A percentile compares a stretch with the other conserved stretches of the same genome.
Evolutionary conservation across 2,888 invertebrate species (phyloP).

Genomic region (Oegoconia quadripuncta): DNA sequence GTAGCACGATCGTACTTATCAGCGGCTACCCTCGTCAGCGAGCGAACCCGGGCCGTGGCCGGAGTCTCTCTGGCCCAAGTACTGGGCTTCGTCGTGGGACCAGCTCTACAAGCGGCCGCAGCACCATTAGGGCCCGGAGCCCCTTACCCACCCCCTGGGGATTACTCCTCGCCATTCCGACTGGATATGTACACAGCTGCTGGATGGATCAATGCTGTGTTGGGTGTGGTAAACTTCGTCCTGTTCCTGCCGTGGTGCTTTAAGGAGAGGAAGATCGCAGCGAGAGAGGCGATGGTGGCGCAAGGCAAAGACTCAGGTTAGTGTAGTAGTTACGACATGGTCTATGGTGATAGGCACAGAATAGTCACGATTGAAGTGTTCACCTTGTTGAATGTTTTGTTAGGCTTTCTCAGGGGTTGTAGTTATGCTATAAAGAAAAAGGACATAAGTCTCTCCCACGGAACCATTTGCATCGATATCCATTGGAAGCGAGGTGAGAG

Average conservation of each 20-base stretch:
- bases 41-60: conserved; percentile 90
- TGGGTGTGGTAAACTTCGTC: conserved; percentile 85
- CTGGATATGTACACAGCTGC: conserved; percentile 93
- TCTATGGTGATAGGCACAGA: too few relatives aligned
- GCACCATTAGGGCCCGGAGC: conserved; percentile 85
- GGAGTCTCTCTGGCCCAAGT: conserved; percentile 92
- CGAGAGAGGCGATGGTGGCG: conserved; percentile 86
- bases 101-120: conserved; percentile 88
- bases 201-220: conserved; percentile 90
- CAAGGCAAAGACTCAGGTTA: conserved; percentile 83
- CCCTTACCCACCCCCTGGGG: conserved; percentile 64
- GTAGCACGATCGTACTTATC: conserved; percentile 91
- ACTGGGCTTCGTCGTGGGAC: conserved; percentile 91
- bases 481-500: too few relatives aligned
- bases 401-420: too few relatives aligned
- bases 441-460: too few relatives aligned
- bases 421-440: too few relatives aligned
- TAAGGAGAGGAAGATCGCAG: conserved; percentile 87
- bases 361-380: too few relatives aligned
- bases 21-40: conserved; percentile 87
- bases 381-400: too few relatives aligned
- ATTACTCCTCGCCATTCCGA: conserved; percentile 76
- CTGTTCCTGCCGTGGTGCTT: conserved; percentile 88
- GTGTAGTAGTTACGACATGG: too few relatives aligned
- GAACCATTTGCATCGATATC: too few relatives aligned